phyloP scores from a whole-genome alignment of 2,797 vertebrate genomes.

The Gila robusta region DNA sequence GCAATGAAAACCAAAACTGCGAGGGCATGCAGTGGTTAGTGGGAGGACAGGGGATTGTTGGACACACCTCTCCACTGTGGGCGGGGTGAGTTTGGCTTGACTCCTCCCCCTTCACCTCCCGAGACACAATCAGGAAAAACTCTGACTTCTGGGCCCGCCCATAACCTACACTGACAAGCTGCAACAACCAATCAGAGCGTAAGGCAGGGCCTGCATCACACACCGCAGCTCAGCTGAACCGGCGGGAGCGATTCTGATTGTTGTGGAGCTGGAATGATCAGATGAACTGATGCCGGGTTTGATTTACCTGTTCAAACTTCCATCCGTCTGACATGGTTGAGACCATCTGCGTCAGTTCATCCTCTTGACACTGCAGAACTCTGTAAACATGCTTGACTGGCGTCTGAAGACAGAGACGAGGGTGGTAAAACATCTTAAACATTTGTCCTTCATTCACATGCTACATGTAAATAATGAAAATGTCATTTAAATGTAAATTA shows the following conservation, averaged over 20 bases:
- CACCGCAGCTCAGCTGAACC: conserved; percentile 42
- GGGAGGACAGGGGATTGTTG: conserved; percentile 76
- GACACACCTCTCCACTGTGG: conserved; percentile 94
- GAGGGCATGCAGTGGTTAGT: conserved; percentile 81
- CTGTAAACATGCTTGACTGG: conserved; percentile 97
- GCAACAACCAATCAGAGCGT: conserved; percentile 93
- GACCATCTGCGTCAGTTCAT: conserved; percentile 91
- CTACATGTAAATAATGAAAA: neutral
- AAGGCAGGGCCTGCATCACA: conserved; percentile 65
- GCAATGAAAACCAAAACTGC: neutral
- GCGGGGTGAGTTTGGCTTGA: conserved; percentile 85
- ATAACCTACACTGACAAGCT: conserved; percentile 97
- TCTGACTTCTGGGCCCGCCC: conserved; percentile 94
- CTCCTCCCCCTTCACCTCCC: conserved; percentile 93
- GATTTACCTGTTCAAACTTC: conserved; percentile 89
- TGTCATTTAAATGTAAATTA: neutral
- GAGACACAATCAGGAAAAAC: conserved; percentile 97
- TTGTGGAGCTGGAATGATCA: conserved; percentile 48
- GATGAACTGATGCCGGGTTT: neutral
- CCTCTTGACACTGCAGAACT: conserved; percentile 95
- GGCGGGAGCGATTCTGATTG: conserved; percentile 39
- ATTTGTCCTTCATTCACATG: neutral
- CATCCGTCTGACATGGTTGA: conserved; percentile 92
- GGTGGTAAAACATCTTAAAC: neutral
- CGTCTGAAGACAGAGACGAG: conserved; percentile 75